Base-by-base conservation (phyloP, 2,113 vertebrate genomes). In the Cololabis saira region DNA sequence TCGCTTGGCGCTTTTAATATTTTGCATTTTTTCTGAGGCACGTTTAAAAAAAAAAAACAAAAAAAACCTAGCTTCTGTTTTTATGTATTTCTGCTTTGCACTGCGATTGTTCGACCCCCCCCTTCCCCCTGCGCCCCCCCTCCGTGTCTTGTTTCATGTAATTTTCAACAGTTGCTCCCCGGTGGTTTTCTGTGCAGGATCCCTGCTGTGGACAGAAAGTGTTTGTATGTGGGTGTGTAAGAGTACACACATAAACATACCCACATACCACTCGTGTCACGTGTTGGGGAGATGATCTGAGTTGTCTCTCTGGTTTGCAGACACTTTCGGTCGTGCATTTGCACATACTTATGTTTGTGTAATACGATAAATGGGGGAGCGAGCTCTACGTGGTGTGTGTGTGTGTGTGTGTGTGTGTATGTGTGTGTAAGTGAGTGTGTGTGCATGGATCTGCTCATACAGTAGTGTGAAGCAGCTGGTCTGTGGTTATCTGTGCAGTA, bases 381-480 rank as follows among this genome's bases (percentile, higher is more conserved):
- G 19, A 67, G 22, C 42, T 59, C 9, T 68, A 14, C 1, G 3
- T 56, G 37, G 18, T 27, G 71, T 18, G 61, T 41, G 55, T n/a
- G n/a, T n/a, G n/a, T n/a, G n/a, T n/a, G n/a, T n/a, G n/a, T n/a
- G n/a, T n/a, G n/a, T n/a, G n/a, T n/a, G n/a, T n/a, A n/a, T n/a
- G n/a, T n/a, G n/a, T n/a, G n/a, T n/a, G n/a, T n/a, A n/a, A n/a
- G n/a, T n/a, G n/a, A n/a, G 71, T 18, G 61, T 41, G 55, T 40
- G 42, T 41, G 48, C 6, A 27, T 44, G 55, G 70, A 60, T 76
- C 49, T 75, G 61, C 62, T 71, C 67, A 10, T 81, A 71, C 67
- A 69, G 70, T 63, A 71, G 83, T 61, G 82, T 72, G 79, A 84
- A 81, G 81, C 84, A 78, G 84, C 84, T 75, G 82, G 68, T 81